Percentiles rank a stretch among this genome's conserved stretches.
Evolutionary conservation across 2,888 invertebrate species (phyloP).

Genomic region (Synanthedon myopaeformis): DNA sequence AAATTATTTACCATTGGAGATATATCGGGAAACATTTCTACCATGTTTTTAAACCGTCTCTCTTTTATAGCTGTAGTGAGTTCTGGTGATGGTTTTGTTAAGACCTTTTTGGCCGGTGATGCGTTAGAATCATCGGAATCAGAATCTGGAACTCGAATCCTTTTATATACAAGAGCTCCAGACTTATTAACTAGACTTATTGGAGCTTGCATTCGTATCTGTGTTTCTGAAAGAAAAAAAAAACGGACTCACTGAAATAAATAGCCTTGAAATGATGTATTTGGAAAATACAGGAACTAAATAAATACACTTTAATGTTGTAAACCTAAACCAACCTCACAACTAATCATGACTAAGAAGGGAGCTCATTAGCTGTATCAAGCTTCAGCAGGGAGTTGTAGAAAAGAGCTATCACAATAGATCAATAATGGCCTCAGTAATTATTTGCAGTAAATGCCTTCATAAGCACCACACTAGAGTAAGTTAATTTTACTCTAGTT

Average conservation of each 20-base stretch:
- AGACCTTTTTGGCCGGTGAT: slow-evolving; percentile 35
- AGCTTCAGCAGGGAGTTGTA: too few relatives aligned
- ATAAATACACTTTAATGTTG: too few relatives aligned
- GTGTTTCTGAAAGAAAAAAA: slow-evolving; percentile 8
- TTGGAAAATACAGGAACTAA: too few relatives aligned
- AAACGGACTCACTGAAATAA: not conserved
- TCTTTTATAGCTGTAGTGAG: slow-evolving; percentile 65
- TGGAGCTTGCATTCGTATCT: slow-evolving; percentile 46
- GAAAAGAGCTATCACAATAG: too few relatives aligned
- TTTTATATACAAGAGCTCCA: slow-evolving; percentile 16
- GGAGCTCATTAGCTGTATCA: too few relatives aligned
- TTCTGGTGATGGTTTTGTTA: slow-evolving; percentile 15
- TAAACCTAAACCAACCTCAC: too few relatives aligned
- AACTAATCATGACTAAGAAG: too few relatives aligned
- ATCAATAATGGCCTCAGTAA: too few relatives aligned
- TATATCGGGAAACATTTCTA: slow-evolving; percentile 73
- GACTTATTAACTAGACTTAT: slow-evolving; percentile 4
- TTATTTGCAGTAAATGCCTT: too few relatives aligned
- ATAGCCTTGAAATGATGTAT: too few relatives aligned
- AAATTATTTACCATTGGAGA: slow-evolving; percentile 60
- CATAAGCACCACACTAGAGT: too few relatives aligned
- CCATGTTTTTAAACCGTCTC: slow-evolving; percentile 72
- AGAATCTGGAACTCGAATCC: slow-evolving; percentile 59
- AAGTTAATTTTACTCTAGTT: too few relatives aligned
- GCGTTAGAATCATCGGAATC: slow-evolving; percentile 61